These are phyloP conservation scores for Cebidichthys violaceus DNA, from an alignment of 2,113 vertebrate genomes.

Conservation along the genomic window DNA sequence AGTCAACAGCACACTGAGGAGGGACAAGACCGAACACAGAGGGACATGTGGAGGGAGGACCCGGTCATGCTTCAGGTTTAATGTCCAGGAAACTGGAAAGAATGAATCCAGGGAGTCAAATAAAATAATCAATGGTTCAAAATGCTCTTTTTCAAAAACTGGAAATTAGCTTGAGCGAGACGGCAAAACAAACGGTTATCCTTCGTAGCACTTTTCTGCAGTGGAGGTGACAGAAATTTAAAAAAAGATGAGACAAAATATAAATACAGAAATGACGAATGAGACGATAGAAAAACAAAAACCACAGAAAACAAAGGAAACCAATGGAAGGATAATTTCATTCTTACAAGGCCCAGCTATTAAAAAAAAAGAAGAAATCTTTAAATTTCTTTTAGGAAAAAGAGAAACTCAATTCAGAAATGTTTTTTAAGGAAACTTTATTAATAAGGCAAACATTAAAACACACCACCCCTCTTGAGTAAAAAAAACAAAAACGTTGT, in stretches of 20 bases:
- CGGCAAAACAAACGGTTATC: background rate
- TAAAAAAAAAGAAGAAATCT: background rate
- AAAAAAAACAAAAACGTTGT: constrained; percentile 30
- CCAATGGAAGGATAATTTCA: background rate
- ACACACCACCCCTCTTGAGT: constrained; percentile 54
- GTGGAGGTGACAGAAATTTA: too few relatives aligned
- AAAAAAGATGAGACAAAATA: background rate
- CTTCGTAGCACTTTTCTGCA: background rate
- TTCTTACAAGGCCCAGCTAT: background rate
- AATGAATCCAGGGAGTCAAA: background rate
- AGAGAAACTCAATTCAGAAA: background rate
- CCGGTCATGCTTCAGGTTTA: background rate
- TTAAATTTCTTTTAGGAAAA: background rate
- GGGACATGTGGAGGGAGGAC: background rate
- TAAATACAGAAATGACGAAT: background rate
- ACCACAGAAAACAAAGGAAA: background rate
- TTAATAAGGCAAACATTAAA: constrained; percentile 63
- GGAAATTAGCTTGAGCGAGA: background rate
- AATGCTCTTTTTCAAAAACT: background rate
- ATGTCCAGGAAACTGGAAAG: background rate
- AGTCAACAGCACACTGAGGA: background rate
- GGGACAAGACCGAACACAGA: too few relatives aligned
- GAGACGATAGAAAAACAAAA: background rate
- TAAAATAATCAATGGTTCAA: background rate
- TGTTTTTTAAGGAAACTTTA: constrained; percentile 68